Evolutionary conservation across 2,888 invertebrate genomes (phyloP).

Genomic region (Drosophila siamana): DNA sequence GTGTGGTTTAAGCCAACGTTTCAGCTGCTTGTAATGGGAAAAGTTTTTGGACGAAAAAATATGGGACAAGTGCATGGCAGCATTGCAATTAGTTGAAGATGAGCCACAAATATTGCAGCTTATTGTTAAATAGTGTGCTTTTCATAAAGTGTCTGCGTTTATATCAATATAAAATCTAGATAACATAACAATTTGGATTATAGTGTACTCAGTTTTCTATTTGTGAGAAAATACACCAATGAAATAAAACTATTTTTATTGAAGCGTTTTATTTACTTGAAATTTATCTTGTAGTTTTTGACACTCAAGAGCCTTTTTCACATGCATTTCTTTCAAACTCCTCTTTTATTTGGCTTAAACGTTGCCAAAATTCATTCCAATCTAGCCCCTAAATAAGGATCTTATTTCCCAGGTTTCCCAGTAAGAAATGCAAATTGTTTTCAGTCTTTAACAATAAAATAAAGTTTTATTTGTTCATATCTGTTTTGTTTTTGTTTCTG

Average conservation of each 20-base stretch:
- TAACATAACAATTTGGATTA: background rate
- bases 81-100: conserved; percentile 54
- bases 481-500: conserved; percentile 40
- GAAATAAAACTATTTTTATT: no score
- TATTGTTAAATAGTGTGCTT: conserved; percentile 8
- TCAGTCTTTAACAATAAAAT: conserved; percentile 84
- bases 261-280: no score
- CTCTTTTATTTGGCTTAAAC: no score
- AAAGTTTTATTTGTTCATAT: conserved; percentile 76
- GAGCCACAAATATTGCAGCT: conserved; percentile 27
- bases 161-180: no score
- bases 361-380: background rate
- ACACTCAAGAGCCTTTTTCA: no score
- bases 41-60: conserved; percentile 58
- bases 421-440: conserved; percentile 42
- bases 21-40: conserved; percentile 67
- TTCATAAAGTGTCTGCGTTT: background rate
- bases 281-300: no score
- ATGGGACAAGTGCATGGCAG: conserved; percentile 56
- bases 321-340: no score
- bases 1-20: conserved; percentile 30
- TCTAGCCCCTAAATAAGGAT: background rate
- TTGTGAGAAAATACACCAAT: background rate
- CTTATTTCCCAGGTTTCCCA: background rate
- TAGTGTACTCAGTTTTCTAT: background rate